A percentile compares a stretch with the other conserved stretches of the same genome.
Evolutionary conservation across 2,888 invertebrate genomes (phyloP).

Genomic region (Epirrhoe alternata): DNA sequence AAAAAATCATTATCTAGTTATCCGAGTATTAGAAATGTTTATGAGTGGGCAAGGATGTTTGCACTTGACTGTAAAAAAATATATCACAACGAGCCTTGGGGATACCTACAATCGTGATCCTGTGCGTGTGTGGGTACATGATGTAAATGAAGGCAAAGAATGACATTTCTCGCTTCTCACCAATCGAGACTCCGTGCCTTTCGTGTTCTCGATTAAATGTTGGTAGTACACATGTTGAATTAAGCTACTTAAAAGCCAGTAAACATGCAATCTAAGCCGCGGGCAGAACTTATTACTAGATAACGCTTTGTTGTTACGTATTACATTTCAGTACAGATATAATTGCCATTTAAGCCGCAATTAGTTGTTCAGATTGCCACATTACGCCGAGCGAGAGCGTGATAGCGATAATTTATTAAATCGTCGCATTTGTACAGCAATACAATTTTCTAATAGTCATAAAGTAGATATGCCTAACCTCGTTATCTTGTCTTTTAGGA

Average conservation of each 20-base stretch:
- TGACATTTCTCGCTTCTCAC: too few species aligned
- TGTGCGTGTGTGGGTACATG: too few species aligned
- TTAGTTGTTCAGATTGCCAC: conserved; percentile 8
- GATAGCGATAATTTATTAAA: conserved; percentile 9
- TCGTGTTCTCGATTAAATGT: too few species aligned
- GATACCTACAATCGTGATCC: too few species aligned
- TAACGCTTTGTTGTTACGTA: not conserved
- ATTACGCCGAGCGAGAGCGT: conserved; percentile 2
- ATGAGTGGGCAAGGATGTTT: too few species aligned
- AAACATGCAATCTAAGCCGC: not conserved
- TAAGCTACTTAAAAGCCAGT: not conserved
- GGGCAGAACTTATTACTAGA: not conserved
- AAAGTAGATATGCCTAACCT: not conserved
- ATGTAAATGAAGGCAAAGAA: too few species aligned
- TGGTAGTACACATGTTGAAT: not conserved
- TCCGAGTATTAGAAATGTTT: too few species aligned
- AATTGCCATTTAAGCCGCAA: conserved; percentile 11
- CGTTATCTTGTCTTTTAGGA: conserved; percentile 22
- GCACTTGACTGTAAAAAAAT: too few species aligned
- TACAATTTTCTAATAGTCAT: not conserved
- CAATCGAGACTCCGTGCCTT: too few species aligned
- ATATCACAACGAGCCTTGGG: too few species aligned
- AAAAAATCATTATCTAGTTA: too few species aligned
- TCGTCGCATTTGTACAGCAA: not conserved
- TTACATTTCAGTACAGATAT: conserved; percentile 1